Conservation (phyloP, 2,888 invertebrate species). For the Aphidoletes aphidimyza region DNA sequence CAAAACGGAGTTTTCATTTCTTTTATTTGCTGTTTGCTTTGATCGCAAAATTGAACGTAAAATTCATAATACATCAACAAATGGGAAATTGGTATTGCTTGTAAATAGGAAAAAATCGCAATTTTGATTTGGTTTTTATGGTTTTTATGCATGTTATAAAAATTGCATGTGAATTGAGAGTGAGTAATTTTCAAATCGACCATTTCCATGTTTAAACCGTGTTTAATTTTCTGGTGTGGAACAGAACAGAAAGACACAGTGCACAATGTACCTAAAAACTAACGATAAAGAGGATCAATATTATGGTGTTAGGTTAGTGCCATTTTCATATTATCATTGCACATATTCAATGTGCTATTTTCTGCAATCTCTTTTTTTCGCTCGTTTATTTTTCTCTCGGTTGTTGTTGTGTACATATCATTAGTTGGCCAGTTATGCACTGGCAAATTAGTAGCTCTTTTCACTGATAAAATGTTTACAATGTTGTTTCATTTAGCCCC, state of each 20-base stretch:
- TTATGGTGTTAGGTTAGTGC: background rate
- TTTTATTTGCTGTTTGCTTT: background rate
- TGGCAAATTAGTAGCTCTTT: no score
- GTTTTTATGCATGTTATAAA: background rate
- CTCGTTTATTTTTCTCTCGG: no score
- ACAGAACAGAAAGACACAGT: background rate
- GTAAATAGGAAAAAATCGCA: background rate
- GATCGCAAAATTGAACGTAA: background rate
- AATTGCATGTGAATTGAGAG: background rate
- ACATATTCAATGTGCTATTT: background rate
- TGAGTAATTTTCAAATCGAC: background rate
- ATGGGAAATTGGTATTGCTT: background rate
- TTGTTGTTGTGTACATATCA: no score
- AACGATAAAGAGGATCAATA: conserved; percentile 15
- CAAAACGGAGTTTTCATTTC: background rate
- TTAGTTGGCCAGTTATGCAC: no score
- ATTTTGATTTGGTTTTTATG: background rate
- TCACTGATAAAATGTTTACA: no score
- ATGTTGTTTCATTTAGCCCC: no score
- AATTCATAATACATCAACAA: conserved; percentile 34
- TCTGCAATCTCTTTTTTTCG: no score
- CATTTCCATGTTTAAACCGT: conserved; percentile 4
- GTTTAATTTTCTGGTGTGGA: no score
- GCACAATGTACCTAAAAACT: background rate
- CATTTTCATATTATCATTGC: background rate